Percentiles rank a stretch among this genome's conserved stretches.
These are phyloP conservation scores for Panthera tigris DNA, from an alignment of 2,113 vertebrate species.

Conservation along the genomic window DNA sequence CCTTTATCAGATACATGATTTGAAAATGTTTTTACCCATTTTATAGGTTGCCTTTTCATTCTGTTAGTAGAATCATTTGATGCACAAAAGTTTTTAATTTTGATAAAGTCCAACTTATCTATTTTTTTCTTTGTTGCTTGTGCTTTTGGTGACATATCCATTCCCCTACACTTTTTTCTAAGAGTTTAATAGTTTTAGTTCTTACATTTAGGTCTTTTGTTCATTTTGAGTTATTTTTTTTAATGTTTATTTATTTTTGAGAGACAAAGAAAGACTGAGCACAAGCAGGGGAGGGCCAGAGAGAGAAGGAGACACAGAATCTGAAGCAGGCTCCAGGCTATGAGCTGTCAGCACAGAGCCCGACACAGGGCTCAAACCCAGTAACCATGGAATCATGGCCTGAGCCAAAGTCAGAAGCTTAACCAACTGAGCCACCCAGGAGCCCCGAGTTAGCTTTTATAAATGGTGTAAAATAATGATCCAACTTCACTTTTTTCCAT, in stretches of 20 bases:
- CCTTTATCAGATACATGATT: not conserved
- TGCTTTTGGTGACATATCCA: not conserved
- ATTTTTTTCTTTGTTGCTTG: not conserved
- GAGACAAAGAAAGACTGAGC: no score
- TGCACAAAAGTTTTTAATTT: not conserved
- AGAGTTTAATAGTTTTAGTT: not conserved
- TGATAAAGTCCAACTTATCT: not conserved
- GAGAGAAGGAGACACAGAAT: no score
- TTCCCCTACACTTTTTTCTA: not conserved
- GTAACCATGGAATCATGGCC: no score
- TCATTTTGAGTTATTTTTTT: not conserved
- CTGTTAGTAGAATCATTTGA: not conserved
- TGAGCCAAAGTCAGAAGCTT: no score
- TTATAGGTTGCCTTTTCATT: not conserved
- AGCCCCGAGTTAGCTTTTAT: not conserved
- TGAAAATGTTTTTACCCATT: not conserved
- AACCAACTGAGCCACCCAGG: no score
- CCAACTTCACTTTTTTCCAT: not conserved
- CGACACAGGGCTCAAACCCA: no score
- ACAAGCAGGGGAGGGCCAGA: no score
- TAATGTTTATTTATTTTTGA: no score
- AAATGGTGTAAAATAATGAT: not conserved
- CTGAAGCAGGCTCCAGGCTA: no score
- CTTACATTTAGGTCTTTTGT: not conserved
- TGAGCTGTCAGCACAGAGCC: no score